Conservation (phyloP, 2,113 vertebrate species). For the Eidolon helvum region DNA sequence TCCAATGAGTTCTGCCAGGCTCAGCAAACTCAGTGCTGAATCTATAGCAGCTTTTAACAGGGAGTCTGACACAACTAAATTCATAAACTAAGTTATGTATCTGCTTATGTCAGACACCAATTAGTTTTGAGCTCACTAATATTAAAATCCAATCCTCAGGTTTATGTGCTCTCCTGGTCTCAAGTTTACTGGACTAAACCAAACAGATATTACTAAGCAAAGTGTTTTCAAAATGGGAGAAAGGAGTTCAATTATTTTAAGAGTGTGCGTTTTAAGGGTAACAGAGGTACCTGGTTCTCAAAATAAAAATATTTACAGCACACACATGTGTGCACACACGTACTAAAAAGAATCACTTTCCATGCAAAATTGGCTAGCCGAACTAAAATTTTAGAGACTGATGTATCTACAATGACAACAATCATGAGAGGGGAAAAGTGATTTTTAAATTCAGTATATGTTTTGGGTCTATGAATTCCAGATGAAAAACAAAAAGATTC, state of each 20-base stretch:
- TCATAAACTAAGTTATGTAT: not conserved
- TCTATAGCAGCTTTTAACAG: not conserved
- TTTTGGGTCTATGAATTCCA: not conserved
- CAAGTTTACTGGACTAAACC: constrained; percentile 3
- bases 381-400: constrained; percentile 2
- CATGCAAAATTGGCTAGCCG: not conserved
- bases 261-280: not conserved
- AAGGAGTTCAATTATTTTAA: not conserved
- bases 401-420: not conserved
- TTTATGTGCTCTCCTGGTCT: not conserved
- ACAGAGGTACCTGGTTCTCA: not conserved
- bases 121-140: not conserved
- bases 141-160: constrained; percentile 5
- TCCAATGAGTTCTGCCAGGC: not conserved
- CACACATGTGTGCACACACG: not conserved
- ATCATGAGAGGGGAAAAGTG: not conserved
- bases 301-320: constrained; percentile 1
- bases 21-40: not conserved
- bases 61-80: not conserved
- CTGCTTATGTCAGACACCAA: not conserved
- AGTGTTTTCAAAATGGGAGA: not conserved
- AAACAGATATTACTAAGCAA: not conserved
- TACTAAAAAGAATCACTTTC: not conserved
- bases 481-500: constrained; percentile 24
- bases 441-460: not conserved